phyloP scores from a whole-genome alignment of 2,113 vertebrate genomes.

The Myocastor coypus region DNA sequence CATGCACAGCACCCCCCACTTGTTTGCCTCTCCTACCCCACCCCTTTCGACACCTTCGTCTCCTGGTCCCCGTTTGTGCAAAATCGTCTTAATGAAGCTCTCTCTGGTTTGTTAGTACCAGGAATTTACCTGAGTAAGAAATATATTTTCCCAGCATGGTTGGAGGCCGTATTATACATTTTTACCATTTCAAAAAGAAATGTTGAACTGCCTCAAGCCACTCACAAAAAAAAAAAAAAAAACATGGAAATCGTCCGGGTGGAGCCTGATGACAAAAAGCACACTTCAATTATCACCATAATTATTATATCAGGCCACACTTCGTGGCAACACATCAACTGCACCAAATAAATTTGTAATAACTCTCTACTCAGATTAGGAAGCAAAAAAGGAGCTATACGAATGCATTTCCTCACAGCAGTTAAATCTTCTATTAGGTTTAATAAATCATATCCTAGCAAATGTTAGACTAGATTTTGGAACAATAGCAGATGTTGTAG shows the following conservation, averaged over 20 bases:
- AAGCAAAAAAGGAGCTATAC: neutral
- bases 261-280: neutral
- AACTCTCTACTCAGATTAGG: neutral
- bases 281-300: neutral
- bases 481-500: neutral
- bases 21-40: neutral
- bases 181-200: constrained; percentile 22
- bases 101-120: neutral
- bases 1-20: neutral
- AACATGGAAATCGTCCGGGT: neutral
- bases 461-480: constrained; percentile 33
- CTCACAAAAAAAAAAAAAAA: neutral
- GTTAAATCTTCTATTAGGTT: neutral
- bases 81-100: neutral
- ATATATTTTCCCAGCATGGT: neutral
- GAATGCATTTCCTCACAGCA: constrained; percentile 1
- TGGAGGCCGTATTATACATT: neutral
- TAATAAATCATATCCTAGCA: neutral
- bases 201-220: neutral
- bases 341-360: neutral
- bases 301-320: neutral
- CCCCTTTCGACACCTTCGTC: neutral
- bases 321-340: neutral
- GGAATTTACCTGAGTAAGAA: constrained; percentile 29
- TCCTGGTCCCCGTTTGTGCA: neutral